phyloP scores from a whole-genome alignment of 2,888 invertebrate species.

The Laspeyria flexula region DNA sequence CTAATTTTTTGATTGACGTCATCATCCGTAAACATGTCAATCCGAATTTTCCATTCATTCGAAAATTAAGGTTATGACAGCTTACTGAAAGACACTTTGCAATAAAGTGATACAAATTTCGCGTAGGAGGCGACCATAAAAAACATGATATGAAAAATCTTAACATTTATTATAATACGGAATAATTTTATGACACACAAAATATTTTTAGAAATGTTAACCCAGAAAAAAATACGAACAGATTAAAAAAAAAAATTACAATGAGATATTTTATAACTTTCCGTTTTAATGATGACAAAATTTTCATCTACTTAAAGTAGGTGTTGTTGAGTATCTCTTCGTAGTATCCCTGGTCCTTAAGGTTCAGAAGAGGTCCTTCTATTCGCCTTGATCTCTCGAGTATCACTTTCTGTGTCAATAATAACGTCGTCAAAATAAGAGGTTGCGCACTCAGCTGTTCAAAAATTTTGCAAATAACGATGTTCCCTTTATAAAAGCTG shows the following conservation, averaged over 20 bases:
- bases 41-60: neutral
- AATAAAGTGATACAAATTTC: neutral
- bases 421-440: constrained; percentile 45
- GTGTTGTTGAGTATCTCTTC: constrained; percentile 40
- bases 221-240: neutral
- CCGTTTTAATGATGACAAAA: constrained; percentile 28
- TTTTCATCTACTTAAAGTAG: constrained; percentile 24
- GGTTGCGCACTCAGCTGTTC: constrained; percentile 23
- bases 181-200: too few relatives aligned
- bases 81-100: constrained; percentile 2
- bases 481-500: constrained; percentile 39
- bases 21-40: constrained; percentile 2
- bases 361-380: constrained; percentile 32
- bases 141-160: neutral
- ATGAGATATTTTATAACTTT: constrained; percentile 6
- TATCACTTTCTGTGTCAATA: constrained; percentile 57
- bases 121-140: neutral
- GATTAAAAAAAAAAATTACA: neutral
- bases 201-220: neutral
- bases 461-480: constrained; percentile 35
- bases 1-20: constrained; percentile 14
- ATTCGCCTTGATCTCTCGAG: constrained; percentile 55
- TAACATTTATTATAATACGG: neutral
- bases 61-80: constrained; percentile 4
- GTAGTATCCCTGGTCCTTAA: constrained; percentile 26